A percentile compares a stretch with the other conserved stretches of the same genome.
These are phyloP conservation scores for Electrophaes corylata DNA, from an alignment of 2,888 invertebrate genomes.

Conservation along the genomic window DNA sequence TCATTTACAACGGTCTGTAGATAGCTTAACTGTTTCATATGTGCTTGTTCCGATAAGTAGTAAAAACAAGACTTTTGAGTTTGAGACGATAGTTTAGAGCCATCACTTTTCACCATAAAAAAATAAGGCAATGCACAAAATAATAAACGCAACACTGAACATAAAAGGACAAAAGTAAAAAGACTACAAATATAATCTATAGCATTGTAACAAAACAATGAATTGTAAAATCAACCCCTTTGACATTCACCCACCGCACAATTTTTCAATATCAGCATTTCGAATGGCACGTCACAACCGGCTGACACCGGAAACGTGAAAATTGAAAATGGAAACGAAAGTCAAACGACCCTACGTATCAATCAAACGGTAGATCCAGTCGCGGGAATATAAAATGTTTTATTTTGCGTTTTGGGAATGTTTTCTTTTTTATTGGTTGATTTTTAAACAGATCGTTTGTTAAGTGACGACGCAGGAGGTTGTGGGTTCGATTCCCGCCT, in stretches of 20 bases:
- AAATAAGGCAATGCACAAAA: background rate
- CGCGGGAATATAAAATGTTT: conserved; percentile 30
- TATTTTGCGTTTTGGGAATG: conserved; percentile 13
- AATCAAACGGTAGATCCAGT: conserved; percentile 39
- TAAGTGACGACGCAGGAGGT: too few species aligned
- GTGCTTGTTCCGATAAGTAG: too few species aligned
- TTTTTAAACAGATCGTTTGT: background rate
- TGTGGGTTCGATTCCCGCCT: too few species aligned
- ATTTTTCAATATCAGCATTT: conserved; percentile 26
- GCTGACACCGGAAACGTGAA: conserved; percentile 45
- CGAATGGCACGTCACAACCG: conserved; percentile 22
- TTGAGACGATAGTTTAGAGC: too few species aligned
- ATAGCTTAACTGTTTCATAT: too few species aligned
- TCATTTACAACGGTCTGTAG: too few species aligned
- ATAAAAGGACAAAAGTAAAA: background rate
- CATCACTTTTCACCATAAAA: too few species aligned
- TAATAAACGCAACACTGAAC: background rate
- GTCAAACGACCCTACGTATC: conserved; percentile 47
- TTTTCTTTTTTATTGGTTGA: background rate
- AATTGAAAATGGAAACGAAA: conserved; percentile 53
- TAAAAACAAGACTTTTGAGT: too few species aligned
- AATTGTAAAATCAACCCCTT: conserved; percentile 24
- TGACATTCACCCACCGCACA: conserved; percentile 24
- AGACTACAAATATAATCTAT: background rate
- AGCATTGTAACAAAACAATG: conserved; percentile 15